Conservation (phyloP, 2,113 vertebrate species). For the Labrus mixtus region DNA sequence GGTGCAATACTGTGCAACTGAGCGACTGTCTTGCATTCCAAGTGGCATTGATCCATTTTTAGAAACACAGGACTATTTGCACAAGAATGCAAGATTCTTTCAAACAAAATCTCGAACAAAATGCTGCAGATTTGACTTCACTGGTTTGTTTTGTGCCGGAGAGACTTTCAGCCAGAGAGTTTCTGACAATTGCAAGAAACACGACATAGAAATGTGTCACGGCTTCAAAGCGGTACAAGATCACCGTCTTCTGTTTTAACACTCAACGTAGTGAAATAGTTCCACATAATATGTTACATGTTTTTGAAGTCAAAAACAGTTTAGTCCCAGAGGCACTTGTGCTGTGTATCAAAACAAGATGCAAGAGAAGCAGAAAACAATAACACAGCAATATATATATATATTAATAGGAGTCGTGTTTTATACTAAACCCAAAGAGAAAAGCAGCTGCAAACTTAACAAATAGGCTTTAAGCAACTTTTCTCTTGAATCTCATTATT, state of each 20-base stretch:
- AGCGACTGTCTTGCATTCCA: slow-evolving; percentile 61
- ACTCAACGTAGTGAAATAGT: slow-evolving; percentile 4
- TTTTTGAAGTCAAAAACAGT: slow-evolving; percentile 18
- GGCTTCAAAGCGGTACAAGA: slow-evolving; percentile 25
- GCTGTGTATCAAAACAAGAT: background rate
- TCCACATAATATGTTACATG: slow-evolving; percentile 15
- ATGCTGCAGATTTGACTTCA: slow-evolving; percentile 38
- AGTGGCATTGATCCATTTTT: slow-evolving; percentile 64
- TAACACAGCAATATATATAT: background rate
- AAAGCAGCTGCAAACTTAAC: background rate
- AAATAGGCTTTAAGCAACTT: background rate
- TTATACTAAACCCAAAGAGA: background rate
- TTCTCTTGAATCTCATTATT: slow-evolving; percentile 7
- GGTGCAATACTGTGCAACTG: slow-evolving; percentile 56
- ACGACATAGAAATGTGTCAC: slow-evolving; percentile 18
- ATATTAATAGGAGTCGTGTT: background rate
- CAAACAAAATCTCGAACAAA: slow-evolving; percentile 34
- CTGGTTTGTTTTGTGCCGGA: slow-evolving; percentile 15
- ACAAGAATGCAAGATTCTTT: slow-evolving; percentile 38
- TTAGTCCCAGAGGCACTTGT: background rate
- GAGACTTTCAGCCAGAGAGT: slow-evolving; percentile 4
- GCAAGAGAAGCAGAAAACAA: background rate
- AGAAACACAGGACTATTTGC: slow-evolving; percentile 44
- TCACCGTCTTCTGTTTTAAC: slow-evolving; percentile 10
- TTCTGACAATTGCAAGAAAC: background rate